Base-by-base conservation (phyloP, 2,888 invertebrate genomes). In the Hypselothyrea guttata region DNA sequence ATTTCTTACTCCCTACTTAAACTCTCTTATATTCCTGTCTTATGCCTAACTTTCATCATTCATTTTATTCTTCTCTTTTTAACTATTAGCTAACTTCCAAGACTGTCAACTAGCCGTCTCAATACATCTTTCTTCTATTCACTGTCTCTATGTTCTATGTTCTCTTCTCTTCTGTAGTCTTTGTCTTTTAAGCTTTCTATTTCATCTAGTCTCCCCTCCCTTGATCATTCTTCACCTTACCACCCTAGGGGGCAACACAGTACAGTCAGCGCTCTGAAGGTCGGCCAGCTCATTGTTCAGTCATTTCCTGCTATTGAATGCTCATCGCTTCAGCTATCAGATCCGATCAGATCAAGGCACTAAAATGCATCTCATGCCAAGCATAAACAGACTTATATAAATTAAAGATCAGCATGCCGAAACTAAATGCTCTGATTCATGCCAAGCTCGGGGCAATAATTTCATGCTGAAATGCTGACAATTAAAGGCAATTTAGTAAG, bases 281-380 rank as follows among this genome's bases (percentile, higher is more conserved):
- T 75, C 67, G 45, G 42, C 59, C 71, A 76, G 56, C 71, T 60
- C 70, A 75, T 57, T 45, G 61, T 63, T 44, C 61, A 57, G 47
- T 47, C 63, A 77, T 82, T 82, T 77, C 77, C 77, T 78, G 78
- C 47, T 71, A 57, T 57, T 58, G 44, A 54, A 49, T 46, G 38
- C 34, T 41, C 53, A 45, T 15, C 16, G 16, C 18, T 18, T 38
- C 38, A 28, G 28, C 4, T 28, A 28, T 9, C 16, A 18, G n/a
- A 11, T 54, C 42, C 30, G 46, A 47, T 54, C 2, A 4, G 7
- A n/a, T 18, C 28, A 41, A 28, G 13, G 51, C 41, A 42, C 9
- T 22, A 22, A 15, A 34, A 41, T 22, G 11, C 4, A n/a, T 31
- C 11, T 30, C 44, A 49, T 13, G 31, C 34, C 47, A 48, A 22